phyloP scores from a whole-genome alignment of 2,113 vertebrate genomes.

The Morone chrysops region DNA sequence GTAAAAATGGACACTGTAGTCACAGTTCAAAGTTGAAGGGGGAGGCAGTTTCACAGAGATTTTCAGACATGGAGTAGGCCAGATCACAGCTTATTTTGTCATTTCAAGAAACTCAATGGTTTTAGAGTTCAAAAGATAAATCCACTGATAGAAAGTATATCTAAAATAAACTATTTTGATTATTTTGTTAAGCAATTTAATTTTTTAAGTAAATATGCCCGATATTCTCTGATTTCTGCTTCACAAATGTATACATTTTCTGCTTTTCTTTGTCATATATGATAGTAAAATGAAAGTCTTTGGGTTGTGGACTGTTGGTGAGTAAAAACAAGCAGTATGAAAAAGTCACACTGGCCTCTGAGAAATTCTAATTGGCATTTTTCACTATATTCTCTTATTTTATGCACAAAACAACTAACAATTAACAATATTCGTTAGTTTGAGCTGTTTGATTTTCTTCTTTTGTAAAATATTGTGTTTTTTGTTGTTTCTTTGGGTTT shows the following conservation, averaged over 20 bases:
- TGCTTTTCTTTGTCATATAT: not conserved
- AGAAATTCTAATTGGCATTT: not conserved
- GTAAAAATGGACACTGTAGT: slow-evolving; percentile 6
- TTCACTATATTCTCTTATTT: not conserved
- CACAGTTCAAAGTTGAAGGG: not conserved
- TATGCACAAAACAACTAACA: not conserved
- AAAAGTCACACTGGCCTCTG: not conserved
- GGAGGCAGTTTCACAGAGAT: not conserved
- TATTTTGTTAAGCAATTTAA: not conserved
- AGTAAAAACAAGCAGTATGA: not conserved
- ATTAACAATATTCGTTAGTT: not conserved
- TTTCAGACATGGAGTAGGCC: not conserved
- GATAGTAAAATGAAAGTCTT: not conserved
- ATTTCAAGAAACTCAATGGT: not conserved
- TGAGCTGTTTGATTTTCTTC: not conserved
- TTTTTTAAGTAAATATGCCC: not conserved
- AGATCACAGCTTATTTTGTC: not conserved
- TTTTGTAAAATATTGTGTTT: not conserved
- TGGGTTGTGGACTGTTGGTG: not conserved
- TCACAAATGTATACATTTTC: not conserved
- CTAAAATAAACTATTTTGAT: not conserved
- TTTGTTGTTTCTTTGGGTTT: not conserved
- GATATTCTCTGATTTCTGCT: not conserved
- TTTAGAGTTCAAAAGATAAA: not conserved
- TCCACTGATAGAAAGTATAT: not conserved